Evolutionary conservation across 92 coral and sea anemone genomes (phyloP), one percentile per base, ranked within the genome.

Genomic region (Paramuricea clavata): DNA sequence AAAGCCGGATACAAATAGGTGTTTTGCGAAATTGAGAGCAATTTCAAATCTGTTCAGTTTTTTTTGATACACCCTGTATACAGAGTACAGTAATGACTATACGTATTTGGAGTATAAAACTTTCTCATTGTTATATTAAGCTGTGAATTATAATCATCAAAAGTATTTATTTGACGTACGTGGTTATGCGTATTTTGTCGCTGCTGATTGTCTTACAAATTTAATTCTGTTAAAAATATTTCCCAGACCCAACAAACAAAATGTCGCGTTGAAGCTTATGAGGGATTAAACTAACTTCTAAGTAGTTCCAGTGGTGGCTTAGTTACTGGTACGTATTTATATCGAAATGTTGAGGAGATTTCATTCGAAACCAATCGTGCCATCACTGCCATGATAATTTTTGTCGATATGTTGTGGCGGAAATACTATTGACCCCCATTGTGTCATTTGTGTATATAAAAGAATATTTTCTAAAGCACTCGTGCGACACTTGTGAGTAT

Each of bases 191-290:
- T 17, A 60, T 60, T 60, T 60, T 60, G 5, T 21, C 28, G 68
- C 23, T 30, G n/a, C n/a, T n/a, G n/a, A n/a, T 65, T 31, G 39
- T 31, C 68, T 60, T 60, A 60, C 68, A 60, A 60, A 60, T n/a
- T 22, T 60, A 60, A 60, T 60, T 60, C 31, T 57, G 17, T 64
- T 28, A 65, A 65, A 65, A 21, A 28, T 13, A 19, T 65, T 65
- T 13, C 72, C 16, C 41, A 26, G 28, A 65, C 31, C 39, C 27
- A 28, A 28, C 72, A 65, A 65, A 65, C 39, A 26, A 27, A 33
- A 7, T 17, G 12, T 15, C 2, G 22, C 25, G 3, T 54, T 17
- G 62, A 6, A 54, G 59, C 59, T 50, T 54, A 54, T 54, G 19
- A 5, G 62, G 19, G 62, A 54, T 54, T 21, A 54, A 54, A 54